Evolutionary conservation across 2,797 vertebrate genomes (phyloP).

Genomic region (Enteromius mattozi): DNA sequence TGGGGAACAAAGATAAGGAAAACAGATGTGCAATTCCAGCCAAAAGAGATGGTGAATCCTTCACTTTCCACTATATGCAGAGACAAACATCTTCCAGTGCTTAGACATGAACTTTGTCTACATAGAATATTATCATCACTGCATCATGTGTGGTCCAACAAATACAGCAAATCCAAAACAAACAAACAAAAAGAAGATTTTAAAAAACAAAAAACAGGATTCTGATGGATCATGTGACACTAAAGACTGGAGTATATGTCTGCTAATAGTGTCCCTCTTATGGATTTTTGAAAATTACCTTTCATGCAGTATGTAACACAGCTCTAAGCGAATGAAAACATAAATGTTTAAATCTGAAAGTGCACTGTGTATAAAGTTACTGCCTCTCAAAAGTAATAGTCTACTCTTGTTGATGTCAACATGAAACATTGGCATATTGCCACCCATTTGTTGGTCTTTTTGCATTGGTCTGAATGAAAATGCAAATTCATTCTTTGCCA

Average conservation of each 20-base stretch:
- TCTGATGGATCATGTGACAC: not conserved
- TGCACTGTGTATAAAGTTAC: too few species aligned
- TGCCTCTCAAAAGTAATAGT: too few species aligned
- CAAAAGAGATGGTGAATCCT: slow-evolving; percentile 46
- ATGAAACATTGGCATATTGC: too few species aligned
- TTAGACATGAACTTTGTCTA: not conserved
- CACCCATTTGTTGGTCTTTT: too few species aligned
- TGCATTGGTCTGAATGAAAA: too few species aligned
- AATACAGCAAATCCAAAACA: not conserved
- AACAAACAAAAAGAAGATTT: not conserved
- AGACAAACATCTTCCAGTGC: slow-evolving; percentile 18
- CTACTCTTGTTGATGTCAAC: too few species aligned
- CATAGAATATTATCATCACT: not conserved
- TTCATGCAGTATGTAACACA: too few species aligned
- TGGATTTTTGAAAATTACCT: too few species aligned
- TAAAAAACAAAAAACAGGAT: not conserved
- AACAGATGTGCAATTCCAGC: slow-evolving; percentile 65
- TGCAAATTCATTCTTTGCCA: too few species aligned
- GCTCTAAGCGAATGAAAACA: too few species aligned
- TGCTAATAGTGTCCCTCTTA: too few species aligned
- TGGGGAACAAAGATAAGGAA: slow-evolving; percentile 74
- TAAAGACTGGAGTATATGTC: not conserved
- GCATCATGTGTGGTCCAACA: slow-evolving; percentile 1
- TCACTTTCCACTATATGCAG: slow-evolving; percentile 28
- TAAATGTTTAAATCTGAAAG: too few species aligned